These are phyloP conservation scores for Cephus pygmeus DNA, from an alignment of 2,888 invertebrate species.

Conservation along the genomic window DNA sequence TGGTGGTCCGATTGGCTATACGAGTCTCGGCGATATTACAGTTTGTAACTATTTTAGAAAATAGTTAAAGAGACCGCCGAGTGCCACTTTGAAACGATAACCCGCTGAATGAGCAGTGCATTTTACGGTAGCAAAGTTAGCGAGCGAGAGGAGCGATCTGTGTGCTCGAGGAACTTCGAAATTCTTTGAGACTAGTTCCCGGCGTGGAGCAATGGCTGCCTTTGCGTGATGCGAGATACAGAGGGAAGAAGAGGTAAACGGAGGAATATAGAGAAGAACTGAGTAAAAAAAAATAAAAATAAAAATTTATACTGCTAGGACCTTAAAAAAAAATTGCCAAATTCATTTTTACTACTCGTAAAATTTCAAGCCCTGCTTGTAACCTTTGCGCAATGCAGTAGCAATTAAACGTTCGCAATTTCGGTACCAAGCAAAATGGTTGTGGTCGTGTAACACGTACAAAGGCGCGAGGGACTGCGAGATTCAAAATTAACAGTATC, in stretches of 20 bases:
- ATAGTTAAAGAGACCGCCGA: neutral
- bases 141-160: neutral
- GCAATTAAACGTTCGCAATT: conserved; percentile 26
- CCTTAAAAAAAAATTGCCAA: neutral
- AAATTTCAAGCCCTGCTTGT: neutral
- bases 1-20: neutral
- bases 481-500: neutral
- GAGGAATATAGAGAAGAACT: neutral
- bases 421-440: conserved; percentile 8
- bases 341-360: neutral
- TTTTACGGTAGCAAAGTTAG: conserved; percentile 6
- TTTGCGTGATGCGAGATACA: neutral
- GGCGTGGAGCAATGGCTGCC: neutral
- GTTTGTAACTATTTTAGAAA: neutral
- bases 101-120: neutral
- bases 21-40: neutral
- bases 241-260: too few species aligned
- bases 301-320: neutral
- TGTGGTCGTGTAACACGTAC: neutral
- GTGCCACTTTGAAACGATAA: conserved; percentile 4
- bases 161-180: neutral
- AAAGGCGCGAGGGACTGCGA: neutral
- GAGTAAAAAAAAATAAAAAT: neutral
- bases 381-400: conserved; percentile 29
- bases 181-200: neutral